These are phyloP conservation scores for Cotesia glomerata DNA, from an alignment of 1,140 invertebrate genomes.

Conservation along the genomic window DNA sequence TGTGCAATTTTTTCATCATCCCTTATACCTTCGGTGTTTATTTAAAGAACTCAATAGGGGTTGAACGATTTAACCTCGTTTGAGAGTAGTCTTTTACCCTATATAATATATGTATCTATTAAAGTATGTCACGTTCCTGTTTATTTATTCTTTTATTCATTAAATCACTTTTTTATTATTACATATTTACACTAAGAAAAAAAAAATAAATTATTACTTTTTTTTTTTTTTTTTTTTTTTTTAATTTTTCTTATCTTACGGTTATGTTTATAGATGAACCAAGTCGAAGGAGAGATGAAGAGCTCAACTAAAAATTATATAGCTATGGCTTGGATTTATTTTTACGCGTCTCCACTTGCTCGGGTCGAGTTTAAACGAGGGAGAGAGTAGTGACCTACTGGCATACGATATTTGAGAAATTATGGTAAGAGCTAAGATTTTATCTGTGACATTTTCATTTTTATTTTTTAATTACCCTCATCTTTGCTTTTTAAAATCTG, in stretches of 20 bases:
- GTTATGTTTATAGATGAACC: not conserved
- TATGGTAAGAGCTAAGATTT: not conserved
- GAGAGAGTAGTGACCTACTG: constrained; percentile 14
- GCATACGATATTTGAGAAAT: not conserved
- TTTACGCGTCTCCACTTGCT: constrained; percentile 10
- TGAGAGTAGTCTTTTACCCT: not conserved
- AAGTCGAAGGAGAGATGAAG: not conserved
- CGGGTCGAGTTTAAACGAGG: constrained; percentile 9
- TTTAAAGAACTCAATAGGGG: constrained; percentile 38
- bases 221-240: not conserved
- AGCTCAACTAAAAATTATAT: constrained; percentile 4
- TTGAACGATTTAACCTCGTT: constrained; percentile 34
- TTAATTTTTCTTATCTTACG: not conserved
- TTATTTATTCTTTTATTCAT: constrained; percentile 11
- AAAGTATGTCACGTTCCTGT: constrained; percentile 8
- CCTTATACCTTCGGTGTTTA: constrained; percentile 27
- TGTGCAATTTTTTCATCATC: constrained; percentile 1
- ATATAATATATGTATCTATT: not conserved
- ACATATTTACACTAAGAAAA: no score
- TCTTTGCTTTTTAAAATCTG: not conserved
- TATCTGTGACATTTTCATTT: not conserved
- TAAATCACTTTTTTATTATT: not conserved
- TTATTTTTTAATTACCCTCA: not conserved
- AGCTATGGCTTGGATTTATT: constrained; percentile 13
- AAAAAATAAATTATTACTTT: no score